phyloP scores from a whole-genome alignment of 2,888 invertebrate species.

The Ellobium chinense region DNA sequence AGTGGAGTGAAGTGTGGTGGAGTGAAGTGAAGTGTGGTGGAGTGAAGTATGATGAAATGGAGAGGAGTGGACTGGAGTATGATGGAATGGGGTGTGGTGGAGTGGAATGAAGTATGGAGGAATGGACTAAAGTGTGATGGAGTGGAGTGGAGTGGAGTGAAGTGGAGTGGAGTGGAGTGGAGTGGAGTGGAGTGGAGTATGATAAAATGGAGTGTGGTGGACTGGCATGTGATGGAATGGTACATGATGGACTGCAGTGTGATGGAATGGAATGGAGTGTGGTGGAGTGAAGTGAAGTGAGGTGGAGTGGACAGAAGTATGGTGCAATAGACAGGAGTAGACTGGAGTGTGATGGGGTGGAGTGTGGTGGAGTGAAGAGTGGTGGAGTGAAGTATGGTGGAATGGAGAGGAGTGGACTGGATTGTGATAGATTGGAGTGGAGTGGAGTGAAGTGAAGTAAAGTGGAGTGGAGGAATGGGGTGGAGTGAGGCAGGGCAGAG shows the following conservation, averaged over 20 bases:
- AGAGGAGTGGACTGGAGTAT: constrained; percentile 24
- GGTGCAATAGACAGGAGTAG: not conserved
- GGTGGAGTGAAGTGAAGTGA: not conserved
- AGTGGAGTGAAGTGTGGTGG: constrained; percentile 12
- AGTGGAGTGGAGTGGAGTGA: too few relatives aligned
- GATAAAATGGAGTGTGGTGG: constrained; percentile 13
- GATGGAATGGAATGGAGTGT: too few relatives aligned
- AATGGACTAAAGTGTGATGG: too few relatives aligned
- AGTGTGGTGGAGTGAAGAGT: constrained; percentile 2
- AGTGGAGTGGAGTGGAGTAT: too few relatives aligned
- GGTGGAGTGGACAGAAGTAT: constrained; percentile 1
- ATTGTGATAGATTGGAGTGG: not conserved
- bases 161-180: too few relatives aligned
- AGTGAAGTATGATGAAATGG: constrained; percentile 7
- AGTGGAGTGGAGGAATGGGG: too few relatives aligned
- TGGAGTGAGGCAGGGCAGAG: too few relatives aligned
- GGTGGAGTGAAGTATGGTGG: too few relatives aligned
- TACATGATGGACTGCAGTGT: not conserved
- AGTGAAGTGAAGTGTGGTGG: constrained; percentile 14
- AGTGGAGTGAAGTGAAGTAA: too few relatives aligned
- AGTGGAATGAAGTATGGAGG: not conserved
- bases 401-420: not conserved
- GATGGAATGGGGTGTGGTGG: too few relatives aligned
- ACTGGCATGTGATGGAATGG: constrained; percentile 20
- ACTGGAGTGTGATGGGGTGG: constrained; percentile 16